A percentile compares a stretch with the other conserved stretches of the same genome.
Evolutionary conservation across 2,113 vertebrate genomes (phyloP).

Genomic region (Microcebus jonahi): DNA sequence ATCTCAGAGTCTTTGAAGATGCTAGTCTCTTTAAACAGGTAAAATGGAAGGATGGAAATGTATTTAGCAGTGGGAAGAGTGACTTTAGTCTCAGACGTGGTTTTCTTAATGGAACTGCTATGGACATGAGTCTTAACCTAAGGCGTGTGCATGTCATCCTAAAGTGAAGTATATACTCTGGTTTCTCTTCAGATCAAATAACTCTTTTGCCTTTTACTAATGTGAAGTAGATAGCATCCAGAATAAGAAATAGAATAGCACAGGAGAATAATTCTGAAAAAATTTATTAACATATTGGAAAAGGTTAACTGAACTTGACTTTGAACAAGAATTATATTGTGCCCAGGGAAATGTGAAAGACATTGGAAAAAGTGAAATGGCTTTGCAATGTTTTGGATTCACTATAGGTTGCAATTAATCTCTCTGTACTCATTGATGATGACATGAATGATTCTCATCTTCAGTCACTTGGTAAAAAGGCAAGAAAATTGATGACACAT

Average conservation of each 20-base stretch:
- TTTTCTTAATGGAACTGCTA: neutral
- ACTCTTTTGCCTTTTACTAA: too few species aligned
- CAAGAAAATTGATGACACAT: neutral
- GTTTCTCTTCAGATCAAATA: too few species aligned
- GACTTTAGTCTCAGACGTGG: neutral
- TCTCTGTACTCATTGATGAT: neutral
- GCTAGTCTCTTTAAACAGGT: slow-evolving; percentile 35
- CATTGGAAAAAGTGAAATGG: neutral
- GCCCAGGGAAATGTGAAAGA: neutral
- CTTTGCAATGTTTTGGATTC: neutral
- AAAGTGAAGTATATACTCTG: neutral
- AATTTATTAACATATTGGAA: neutral
- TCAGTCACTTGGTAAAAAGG: too few species aligned
- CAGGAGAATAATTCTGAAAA: neutral
- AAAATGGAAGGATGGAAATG: neutral
- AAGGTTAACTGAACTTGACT: neutral
- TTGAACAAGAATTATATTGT: neutral
- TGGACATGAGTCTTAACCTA: neutral
- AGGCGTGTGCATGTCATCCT: neutral
- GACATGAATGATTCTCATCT: too few species aligned
- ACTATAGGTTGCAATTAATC: neutral
- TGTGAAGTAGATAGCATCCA: neutral
- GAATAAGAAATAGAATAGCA: neutral
- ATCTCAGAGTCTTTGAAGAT: neutral
- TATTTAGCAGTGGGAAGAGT: neutral